phyloP scores from a whole-genome alignment of 2,113 vertebrate species.

The Sigmodon hispidus region DNA sequence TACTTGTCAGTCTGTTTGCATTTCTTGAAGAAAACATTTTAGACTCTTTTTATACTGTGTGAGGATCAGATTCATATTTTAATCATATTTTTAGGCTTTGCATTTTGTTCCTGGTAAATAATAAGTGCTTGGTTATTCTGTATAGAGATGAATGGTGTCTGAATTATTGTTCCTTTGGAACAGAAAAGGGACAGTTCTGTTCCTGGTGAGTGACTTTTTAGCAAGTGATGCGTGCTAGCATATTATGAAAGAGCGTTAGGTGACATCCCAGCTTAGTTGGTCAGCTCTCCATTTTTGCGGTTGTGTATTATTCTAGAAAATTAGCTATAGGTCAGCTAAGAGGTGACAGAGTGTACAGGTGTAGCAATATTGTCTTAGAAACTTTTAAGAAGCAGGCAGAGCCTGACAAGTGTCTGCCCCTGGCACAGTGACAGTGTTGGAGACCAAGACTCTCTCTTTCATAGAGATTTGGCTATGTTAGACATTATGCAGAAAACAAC shows the following conservation, averaged over 20 bases:
- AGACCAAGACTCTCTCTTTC: slow-evolving; percentile 3
- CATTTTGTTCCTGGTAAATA: neutral
- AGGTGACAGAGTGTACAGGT: neutral
- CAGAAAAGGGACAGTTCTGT: neutral
- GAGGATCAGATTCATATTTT: slow-evolving; percentile 2
- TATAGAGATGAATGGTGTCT: slow-evolving; percentile 16
- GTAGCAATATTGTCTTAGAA: neutral
- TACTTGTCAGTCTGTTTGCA: slow-evolving; percentile 24
- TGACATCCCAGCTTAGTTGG: neutral
- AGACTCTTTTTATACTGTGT: neutral
- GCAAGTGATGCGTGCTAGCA: neutral
- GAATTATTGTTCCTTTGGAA: slow-evolving; percentile 18
- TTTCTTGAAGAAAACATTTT: slow-evolving; percentile 1
- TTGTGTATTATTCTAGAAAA: neutral
- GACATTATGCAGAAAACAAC: neutral
- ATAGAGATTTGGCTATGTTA: neutral
- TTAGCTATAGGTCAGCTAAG: neutral
- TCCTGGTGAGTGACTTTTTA: neutral
- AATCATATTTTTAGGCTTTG: neutral
- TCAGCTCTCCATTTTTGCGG: neutral
- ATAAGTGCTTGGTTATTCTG: slow-evolving; percentile 15
- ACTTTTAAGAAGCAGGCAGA: neutral
- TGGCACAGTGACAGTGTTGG: neutral
- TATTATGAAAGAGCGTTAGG: slow-evolving; percentile 10
- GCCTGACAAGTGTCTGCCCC: neutral